Conservation (phyloP, 2,888 invertebrate species). For the Melieria picta region DNA sequence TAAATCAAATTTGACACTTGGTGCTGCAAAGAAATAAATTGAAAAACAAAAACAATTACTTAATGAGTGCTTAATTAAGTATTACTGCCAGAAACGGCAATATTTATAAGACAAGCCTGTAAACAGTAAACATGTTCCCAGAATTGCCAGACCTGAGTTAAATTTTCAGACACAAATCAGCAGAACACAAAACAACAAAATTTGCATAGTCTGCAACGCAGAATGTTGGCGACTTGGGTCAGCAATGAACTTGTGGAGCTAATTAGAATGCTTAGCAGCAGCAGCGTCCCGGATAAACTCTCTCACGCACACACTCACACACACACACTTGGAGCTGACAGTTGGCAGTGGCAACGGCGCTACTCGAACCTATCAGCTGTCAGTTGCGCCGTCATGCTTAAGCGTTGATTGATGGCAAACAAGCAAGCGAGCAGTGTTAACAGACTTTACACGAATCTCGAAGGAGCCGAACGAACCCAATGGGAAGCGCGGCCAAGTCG, state of each 20-base stretch:
- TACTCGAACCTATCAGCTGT: conserved; percentile 16
- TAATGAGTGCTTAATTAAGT: too few species aligned
- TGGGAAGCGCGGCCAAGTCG: background rate
- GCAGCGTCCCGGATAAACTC: background rate
- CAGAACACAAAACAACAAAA: too few species aligned
- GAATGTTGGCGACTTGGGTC: too few species aligned
- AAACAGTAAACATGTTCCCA: too few species aligned
- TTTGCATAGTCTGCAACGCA: too few species aligned
- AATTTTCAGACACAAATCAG: too few species aligned
- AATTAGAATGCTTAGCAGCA: conserved; percentile 29
- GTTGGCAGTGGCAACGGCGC: background rate
- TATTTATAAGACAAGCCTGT: too few species aligned
- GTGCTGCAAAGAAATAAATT: too few species aligned
- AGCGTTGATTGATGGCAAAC: conserved; percentile 23
- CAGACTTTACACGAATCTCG: background rate
- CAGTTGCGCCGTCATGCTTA: conserved; percentile 8
- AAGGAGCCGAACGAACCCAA: background rate
- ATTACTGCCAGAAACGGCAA: too few species aligned
- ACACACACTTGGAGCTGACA: background rate
- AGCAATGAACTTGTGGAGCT: background rate
- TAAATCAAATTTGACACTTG: too few species aligned
- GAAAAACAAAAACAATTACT: too few species aligned
- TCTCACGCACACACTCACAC: background rate
- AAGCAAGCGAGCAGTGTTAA: background rate
- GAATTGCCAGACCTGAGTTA: too few species aligned